Evolutionary conservation across 1,140 invertebrate genomes (phyloP).

Genomic region (Pseudomyrmex pallidus): DNA sequence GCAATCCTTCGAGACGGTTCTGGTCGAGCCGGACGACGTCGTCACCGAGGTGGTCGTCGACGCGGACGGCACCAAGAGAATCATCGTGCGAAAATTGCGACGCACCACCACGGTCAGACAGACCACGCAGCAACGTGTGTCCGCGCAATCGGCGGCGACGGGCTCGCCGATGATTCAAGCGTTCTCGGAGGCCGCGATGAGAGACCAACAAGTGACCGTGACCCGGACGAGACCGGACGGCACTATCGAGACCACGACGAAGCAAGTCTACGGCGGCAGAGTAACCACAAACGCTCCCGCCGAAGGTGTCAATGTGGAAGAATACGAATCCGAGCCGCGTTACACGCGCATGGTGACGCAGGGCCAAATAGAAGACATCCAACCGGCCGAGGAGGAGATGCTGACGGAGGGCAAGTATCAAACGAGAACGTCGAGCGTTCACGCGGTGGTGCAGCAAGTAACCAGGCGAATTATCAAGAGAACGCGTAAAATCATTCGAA

Average conservation of each 20-base stretch:
- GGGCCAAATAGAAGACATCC: constrained; percentile 75
- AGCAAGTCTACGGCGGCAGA: constrained; percentile 87
- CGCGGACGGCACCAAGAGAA: constrained; percentile 92
- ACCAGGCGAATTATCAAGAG: constrained; percentile 91
- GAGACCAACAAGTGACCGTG: constrained; percentile 88
- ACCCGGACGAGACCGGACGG: constrained; percentile 88
- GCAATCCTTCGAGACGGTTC: constrained; percentile 91
- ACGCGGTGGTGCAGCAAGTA: constrained; percentile 92
- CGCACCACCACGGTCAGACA: constrained; percentile 83
- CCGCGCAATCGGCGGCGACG: constrained; percentile 78
- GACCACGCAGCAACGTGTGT: constrained; percentile 83
- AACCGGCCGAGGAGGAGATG: constrained; percentile 70
- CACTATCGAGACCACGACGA: constrained; percentile 86
- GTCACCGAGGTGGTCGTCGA: constrained; percentile 92
- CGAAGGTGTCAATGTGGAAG: constrained; percentile 87
- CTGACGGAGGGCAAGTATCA: constrained; percentile 82
- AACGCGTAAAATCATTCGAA: constrained; percentile 90
- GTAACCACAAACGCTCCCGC: constrained; percentile 87
- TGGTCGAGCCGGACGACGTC: constrained; percentile 91
- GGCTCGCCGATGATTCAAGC: constrained; percentile 85
- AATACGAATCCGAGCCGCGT: constrained; percentile 87
- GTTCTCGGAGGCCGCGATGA: constrained; percentile 88
- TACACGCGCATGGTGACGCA: constrained; percentile 85
- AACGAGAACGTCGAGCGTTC: constrained; percentile 87
- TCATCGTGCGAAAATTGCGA: constrained; percentile 89